Conservation (phyloP, 1,140 invertebrate genomes). For the Varroa destructor region DNA sequence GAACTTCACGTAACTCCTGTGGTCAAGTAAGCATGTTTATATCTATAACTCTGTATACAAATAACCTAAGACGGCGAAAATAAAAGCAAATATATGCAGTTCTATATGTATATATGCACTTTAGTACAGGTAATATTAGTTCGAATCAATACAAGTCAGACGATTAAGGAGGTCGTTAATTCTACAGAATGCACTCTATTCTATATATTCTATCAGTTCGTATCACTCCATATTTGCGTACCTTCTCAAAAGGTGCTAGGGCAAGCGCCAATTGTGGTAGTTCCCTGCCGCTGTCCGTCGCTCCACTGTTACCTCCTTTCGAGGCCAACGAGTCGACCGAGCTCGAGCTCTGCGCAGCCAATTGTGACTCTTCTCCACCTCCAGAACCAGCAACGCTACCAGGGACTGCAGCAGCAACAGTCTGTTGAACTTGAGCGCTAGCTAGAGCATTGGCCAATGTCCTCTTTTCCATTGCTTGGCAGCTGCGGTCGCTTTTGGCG, state of each 20-base stretch:
- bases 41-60: no score
- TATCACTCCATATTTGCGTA: no score
- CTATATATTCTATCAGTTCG: no score
- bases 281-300: conserved; percentile 20
- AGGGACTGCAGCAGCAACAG: neutral
- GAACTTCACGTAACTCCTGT: conserved; percentile 9
- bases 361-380: neutral
- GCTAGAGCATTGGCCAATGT: conserved; percentile 36
- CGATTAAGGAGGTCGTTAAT: no score
- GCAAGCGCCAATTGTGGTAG: conserved; percentile 15
- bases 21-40: conserved; percentile 32
- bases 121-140: no score
- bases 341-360: conserved; percentile 5
- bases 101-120: no score
- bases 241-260: neutral
- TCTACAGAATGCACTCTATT: no score
- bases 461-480: conserved; percentile 42
- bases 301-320: conserved; percentile 12
- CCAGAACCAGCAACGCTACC: conserved; percentile 26
- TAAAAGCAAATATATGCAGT: no score
- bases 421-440: neutral
- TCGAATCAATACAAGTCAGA: no score
- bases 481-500: conserved; percentile 73
- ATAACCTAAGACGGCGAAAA: no score
- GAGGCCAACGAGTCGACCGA: conserved; percentile 18